Conservation (phyloP, 2,888 invertebrate species). For the Callyntrura guangdongensis region DNA sequence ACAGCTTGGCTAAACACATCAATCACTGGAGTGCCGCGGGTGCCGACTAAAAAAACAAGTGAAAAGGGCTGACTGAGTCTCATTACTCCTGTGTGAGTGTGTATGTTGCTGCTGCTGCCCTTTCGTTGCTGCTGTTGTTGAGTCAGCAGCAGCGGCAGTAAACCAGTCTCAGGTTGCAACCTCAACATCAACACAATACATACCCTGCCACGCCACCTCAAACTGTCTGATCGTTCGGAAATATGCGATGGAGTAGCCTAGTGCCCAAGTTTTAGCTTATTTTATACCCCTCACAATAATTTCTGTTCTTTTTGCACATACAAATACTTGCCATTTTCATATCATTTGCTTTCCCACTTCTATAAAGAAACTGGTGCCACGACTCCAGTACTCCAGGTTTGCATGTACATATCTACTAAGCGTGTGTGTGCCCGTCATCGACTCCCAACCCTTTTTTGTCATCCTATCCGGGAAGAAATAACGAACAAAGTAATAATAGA, state of each 20-base stretch:
- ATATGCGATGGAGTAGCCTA: constrained; percentile 29
- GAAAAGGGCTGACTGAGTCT: constrained; percentile 48
- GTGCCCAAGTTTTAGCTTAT: constrained; percentile 72
- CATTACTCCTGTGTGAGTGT: no score
- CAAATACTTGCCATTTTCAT: constrained; percentile 11
- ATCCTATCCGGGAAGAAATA: background rate
- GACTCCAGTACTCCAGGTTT: background rate
- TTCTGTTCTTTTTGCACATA: constrained; percentile 37
- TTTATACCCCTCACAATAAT: constrained; percentile 56
- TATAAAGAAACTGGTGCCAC: background rate
- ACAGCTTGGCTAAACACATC: constrained; percentile 75
- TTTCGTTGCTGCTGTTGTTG: constrained; percentile 33
- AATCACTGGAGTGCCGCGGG: constrained; percentile 76
- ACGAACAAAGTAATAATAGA: background rate
- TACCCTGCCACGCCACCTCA: background rate
- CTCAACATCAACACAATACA: constrained; percentile 17
- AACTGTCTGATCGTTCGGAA: background rate
- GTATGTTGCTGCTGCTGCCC: background rate
- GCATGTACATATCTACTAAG: background rate
- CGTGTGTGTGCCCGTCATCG: background rate
- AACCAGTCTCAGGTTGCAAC: background rate
- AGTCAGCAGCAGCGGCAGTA: constrained; percentile 56
- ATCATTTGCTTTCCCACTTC: constrained; percentile 37
- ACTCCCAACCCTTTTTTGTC: constrained; percentile 18
- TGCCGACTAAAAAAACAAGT: constrained; percentile 70